Percentiles rank a stretch among this genome's conserved stretches.
phyloP scores from a whole-genome alignment of 2,113 vertebrate genomes.

The Stercorarius parasiticus region DNA sequence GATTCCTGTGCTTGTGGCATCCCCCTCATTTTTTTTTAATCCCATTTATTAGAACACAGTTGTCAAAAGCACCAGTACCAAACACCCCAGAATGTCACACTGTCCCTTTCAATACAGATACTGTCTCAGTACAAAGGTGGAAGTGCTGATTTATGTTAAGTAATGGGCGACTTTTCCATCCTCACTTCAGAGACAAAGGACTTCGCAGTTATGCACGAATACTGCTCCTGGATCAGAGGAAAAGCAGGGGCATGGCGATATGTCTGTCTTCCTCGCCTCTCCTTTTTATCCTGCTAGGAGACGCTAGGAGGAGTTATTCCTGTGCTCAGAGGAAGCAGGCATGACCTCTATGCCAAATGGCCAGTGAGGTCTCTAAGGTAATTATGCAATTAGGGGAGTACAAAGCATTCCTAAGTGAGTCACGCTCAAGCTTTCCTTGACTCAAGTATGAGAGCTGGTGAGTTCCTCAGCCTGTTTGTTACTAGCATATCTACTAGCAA shows the following conservation, averaged over 20 bases:
- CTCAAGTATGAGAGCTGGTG: not conserved
- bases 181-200: not conserved
- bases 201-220: not conserved
- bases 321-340: conserved; percentile 36
- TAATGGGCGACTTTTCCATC: not conserved
- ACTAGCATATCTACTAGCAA: not conserved
- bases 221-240: not conserved
- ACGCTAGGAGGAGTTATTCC: not conserved
- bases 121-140: not conserved
- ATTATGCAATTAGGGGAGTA: conserved; percentile 57
- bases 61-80: not conserved
- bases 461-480: not conserved
- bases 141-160: not conserved
- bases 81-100: not conserved
- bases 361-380: conserved; percentile 34
- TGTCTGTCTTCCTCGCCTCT: not conserved
- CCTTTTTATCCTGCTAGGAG: conserved; percentile 1
- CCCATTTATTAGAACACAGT: not conserved
- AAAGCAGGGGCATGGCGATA: not conserved
- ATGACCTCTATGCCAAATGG: conserved; percentile 51
- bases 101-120: not conserved
- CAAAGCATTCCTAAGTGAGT: conserved; percentile 65
- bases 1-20: not conserved
- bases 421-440: conserved; percentile 24
- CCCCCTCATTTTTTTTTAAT: not conserved